These are phyloP conservation scores for Montipora cactus DNA, from an alignment of 64 coral and sea anemone species.

Conservation along the genomic window DNA sequence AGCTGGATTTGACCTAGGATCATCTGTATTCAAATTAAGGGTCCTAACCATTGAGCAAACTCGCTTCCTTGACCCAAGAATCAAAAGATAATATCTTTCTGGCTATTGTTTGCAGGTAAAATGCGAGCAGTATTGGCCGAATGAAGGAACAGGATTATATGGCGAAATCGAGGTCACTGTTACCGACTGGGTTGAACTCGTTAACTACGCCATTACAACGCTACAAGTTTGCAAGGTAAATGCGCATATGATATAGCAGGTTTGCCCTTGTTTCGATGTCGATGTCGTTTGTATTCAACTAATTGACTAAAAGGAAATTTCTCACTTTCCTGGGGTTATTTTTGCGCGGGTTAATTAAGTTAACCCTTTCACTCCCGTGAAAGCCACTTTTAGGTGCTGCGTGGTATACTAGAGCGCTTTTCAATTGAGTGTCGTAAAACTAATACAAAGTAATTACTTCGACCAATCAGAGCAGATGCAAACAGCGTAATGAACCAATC, in stretches of 20 bases:
- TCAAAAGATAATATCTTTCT: not conserved
- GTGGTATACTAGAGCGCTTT: too few relatives aligned
- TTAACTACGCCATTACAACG: slow-evolving; percentile 90
- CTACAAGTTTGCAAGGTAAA: slow-evolving; percentile 86
- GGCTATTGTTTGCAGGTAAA: slow-evolving; percentile 65
- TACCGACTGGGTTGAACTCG: slow-evolving; percentile 90
- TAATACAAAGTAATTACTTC: too few relatives aligned
- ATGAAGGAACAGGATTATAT: slow-evolving; percentile 74
- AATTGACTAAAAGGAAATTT: not conserved
- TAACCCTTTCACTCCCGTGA: too few relatives aligned
- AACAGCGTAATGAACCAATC: too few relatives aligned
- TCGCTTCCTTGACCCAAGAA: too few relatives aligned
- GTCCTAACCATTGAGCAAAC: too few relatives aligned
- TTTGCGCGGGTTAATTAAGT: too few relatives aligned
- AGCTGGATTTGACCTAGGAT: too few relatives aligned
- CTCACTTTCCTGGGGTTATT: not conserved
- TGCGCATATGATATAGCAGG: not conserved
- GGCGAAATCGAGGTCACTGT: slow-evolving; percentile 86
- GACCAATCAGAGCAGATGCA: too few relatives aligned
- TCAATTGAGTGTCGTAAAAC: too few relatives aligned
- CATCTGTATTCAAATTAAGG: too few relatives aligned
- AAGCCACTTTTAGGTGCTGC: too few relatives aligned
- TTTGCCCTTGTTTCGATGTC: not conserved
- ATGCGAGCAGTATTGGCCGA: slow-evolving; percentile 97
- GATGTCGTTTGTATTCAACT: not conserved